Evolutionary conservation across 2,888 invertebrate genomes (phyloP), one percentile per base, ranked within the genome.

Genomic region (Nemurella pictetii): DNA sequence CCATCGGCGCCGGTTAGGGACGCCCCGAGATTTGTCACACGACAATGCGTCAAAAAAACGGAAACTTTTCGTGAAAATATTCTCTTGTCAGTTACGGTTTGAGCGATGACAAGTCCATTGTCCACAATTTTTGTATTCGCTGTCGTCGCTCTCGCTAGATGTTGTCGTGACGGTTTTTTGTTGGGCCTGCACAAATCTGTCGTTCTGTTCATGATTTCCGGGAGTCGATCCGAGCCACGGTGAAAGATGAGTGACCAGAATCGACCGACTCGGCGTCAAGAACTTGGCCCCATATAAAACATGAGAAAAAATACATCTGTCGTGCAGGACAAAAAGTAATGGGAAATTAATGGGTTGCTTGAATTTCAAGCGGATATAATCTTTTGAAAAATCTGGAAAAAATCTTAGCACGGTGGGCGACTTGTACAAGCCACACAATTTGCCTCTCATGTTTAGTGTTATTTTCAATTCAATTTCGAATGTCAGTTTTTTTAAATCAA

Each of bases 51-150:
- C 55, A 15, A 36, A 15, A 36, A 36, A 36, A 36, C 15, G 55
- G 7, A 36, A 36, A 27, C 28, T 75, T 75, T 75, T 28, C 75
- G 27, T 78, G 80, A 78, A 84, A 78, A 84, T 84, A 84, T 84
- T 84, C 55, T 30, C 84, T 55, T 84, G 84, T 84, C 84, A 84
- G 84, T 84, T 84, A 36, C 84, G 84, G 75, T 35, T 78, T 75
- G 35, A 30, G 27, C 77, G 55, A 55, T 84, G 84, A 84, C 84
- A 84, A 84, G 84, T 84, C 78, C 84, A 84, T 84, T 84, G 84
- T 84, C 80, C 75, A 78, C 73, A 55, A 55, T 55, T 55, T 55
- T 55, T 55, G 55, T 55, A 55, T 55, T 55, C 55, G 55, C 20
- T 20, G 55, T 55, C 20, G 55, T 55, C 55, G 55, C 20, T 9